Conservation (phyloP, 1,140 invertebrate species). For the Drosophila paulistorum region DNA sequence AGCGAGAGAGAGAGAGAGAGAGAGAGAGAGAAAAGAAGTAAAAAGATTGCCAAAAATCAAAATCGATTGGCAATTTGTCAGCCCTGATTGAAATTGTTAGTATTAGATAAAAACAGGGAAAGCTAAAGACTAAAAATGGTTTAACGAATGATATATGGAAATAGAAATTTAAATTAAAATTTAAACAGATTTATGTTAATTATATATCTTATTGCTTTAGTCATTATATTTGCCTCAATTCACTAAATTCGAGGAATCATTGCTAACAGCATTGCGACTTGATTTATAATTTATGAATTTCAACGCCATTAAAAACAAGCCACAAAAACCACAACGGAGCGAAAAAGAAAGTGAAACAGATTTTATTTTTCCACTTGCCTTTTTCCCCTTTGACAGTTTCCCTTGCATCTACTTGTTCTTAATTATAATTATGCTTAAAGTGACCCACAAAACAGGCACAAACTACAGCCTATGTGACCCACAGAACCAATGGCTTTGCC, state of each 20-base stretch:
- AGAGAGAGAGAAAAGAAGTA: constrained; percentile 18
- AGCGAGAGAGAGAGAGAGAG: background rate
- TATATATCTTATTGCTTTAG: background rate
- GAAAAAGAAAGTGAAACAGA: background rate
- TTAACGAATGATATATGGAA: constrained; percentile 2
- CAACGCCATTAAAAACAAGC: constrained; percentile 13
- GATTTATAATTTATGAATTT: constrained; percentile 51
- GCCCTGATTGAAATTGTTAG: constrained; percentile 42
- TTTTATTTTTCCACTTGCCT: background rate
- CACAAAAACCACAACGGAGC: constrained; percentile 27
- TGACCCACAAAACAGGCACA: constrained; percentile 43
- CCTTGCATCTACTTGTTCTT: constrained; percentile 31
- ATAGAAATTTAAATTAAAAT: constrained; percentile 19
- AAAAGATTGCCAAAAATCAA: constrained; percentile 38
- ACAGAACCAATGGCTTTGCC: background rate
- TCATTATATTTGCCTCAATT: no score
- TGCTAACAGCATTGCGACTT: constrained; percentile 51
- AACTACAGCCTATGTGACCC: background rate
- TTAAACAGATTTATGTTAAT: background rate
- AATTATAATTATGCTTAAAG: constrained; percentile 56
- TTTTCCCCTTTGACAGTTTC: background rate
- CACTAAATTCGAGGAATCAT: background rate
- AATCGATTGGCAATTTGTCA: constrained; percentile 62
- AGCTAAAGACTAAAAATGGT: no score
- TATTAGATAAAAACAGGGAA: constrained; percentile 20